Evolutionary conservation across 2,888 invertebrate species (phyloP).

Genomic region (Heliconius hortense): DNA sequence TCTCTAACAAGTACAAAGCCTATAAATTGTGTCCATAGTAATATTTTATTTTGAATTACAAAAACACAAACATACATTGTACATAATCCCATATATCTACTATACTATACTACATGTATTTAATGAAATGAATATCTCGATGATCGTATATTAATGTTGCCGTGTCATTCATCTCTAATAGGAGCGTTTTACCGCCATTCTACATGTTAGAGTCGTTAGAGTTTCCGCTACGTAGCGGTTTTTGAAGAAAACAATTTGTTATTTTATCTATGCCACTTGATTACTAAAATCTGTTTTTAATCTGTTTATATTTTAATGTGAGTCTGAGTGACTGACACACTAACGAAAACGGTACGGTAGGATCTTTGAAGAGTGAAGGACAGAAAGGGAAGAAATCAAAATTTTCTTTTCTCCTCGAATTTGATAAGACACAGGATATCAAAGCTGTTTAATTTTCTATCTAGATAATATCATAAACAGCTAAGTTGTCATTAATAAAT

Average conservation of each 20-base stretch:
- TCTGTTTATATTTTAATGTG: neutral
- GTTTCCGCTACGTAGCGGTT: constrained; percentile 16
- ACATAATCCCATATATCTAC: neutral
- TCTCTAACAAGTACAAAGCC: too few relatives aligned
- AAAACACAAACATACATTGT: neutral
- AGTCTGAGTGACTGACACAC: too few relatives aligned
- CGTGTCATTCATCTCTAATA: constrained; percentile 14
- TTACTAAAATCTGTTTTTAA: neutral
- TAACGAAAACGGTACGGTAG: too few relatives aligned
- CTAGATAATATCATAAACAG: too few relatives aligned
- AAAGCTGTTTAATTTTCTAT: too few relatives aligned
- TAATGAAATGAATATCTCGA: neutral
- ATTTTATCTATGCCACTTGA: neutral
- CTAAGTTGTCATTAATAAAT: too few relatives aligned
- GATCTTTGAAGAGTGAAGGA: too few relatives aligned
- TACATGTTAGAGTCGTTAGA: neutral
- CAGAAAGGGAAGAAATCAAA: too few relatives aligned
- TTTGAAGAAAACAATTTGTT: constrained; percentile 7
- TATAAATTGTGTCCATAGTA: neutral
- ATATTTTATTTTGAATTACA: neutral
- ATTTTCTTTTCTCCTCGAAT: too few relatives aligned
- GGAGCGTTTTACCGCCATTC: constrained; percentile 9
- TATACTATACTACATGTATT: too few relatives aligned
- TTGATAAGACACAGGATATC: too few relatives aligned
- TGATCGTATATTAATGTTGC: constrained; percentile 15